phyloP scores from a whole-genome alignment of 2,797 vertebrate genomes.

The Bovichtus variegatus region DNA sequence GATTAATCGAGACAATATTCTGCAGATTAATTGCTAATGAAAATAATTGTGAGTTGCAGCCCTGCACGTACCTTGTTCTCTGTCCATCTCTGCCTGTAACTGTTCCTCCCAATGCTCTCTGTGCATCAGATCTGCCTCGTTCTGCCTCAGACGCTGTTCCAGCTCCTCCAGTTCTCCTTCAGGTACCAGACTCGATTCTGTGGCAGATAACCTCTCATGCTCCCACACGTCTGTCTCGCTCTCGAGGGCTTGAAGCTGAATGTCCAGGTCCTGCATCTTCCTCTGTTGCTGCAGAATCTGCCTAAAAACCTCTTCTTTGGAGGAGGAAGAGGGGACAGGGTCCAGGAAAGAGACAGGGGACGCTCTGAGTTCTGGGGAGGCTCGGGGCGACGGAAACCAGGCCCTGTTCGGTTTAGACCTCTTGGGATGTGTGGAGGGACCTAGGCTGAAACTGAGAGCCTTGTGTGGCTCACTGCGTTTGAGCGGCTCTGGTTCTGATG shows the following conservation, averaged over 20 bases:
- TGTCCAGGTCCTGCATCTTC: constrained; percentile 83
- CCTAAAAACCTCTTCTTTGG: constrained; percentile 88
- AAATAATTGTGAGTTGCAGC: too few species aligned
- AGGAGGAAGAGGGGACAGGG: constrained; percentile 26
- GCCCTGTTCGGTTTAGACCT: constrained; percentile 55
- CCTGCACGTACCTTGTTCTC: constrained; percentile 83
- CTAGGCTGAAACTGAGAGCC: constrained; percentile 85
- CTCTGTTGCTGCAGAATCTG: constrained; percentile 87
- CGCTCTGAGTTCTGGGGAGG: constrained; percentile 57
- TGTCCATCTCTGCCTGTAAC: constrained; percentile 85
- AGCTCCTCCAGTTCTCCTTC: constrained; percentile 84
- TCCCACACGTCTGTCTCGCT: constrained; percentile 81
- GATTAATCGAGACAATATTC: too few species aligned
- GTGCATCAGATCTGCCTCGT: constrained; percentile 85
- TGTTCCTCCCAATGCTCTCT: constrained; percentile 87
- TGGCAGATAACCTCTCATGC: constrained; percentile 61
- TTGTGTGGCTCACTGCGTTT: constrained; percentile 82
- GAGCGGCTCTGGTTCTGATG: constrained; percentile 61
- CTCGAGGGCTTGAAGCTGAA: constrained; percentile 82
- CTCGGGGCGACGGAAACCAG: constrained; percentile 69
- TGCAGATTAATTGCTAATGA: too few species aligned
- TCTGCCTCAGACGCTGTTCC: constrained; percentile 83
- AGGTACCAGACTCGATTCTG: constrained; percentile 20
- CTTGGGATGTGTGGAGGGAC: constrained; percentile 67
- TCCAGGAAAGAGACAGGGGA: constrained; percentile 53